Evolutionary conservation across 2,113 vertebrate species (phyloP).

Genomic region (Prochilodus magdalenae): DNA sequence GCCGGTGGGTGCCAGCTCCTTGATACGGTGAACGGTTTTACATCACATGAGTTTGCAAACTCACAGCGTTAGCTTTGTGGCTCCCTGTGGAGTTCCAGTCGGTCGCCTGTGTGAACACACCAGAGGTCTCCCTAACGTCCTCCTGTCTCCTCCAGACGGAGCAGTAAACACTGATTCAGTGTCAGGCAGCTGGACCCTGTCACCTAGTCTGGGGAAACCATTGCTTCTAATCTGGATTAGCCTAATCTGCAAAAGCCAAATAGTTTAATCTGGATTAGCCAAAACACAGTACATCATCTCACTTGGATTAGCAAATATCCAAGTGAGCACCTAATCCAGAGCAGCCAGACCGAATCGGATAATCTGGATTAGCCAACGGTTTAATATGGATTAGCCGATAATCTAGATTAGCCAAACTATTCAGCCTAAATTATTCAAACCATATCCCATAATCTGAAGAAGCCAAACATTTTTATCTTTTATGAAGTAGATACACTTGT

Average conservation of each 20-base stretch:
- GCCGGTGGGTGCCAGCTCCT: neutral
- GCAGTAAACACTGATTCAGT: too few species aligned
- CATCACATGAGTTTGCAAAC: constrained; percentile 1
- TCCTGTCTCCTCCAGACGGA: neutral
- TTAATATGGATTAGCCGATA: neutral
- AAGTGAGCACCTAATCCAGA: neutral
- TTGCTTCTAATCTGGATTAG: neutral
- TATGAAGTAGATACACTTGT: too few species aligned
- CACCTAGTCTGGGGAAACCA: neutral
- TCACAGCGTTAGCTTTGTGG: neutral
- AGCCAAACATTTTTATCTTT: too few species aligned
- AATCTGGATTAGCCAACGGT: neutral
- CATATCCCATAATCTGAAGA: neutral
- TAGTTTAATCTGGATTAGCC: neutral
- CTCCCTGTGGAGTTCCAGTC: neutral
- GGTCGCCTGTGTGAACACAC: neutral
- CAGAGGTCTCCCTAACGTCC: neutral
- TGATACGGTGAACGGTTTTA: neutral
- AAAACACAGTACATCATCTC: too few species aligned
- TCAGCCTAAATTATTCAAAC: neutral
- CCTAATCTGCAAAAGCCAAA: too few species aligned
- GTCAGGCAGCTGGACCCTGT: neutral
- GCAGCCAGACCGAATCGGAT: neutral
- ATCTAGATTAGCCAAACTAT: neutral
- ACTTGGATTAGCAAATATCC: neutral